These are phyloP conservation scores for Stenodera caucasica DNA, from an alignment of 2,888 invertebrate genomes.

Conservation along the genomic window DNA sequence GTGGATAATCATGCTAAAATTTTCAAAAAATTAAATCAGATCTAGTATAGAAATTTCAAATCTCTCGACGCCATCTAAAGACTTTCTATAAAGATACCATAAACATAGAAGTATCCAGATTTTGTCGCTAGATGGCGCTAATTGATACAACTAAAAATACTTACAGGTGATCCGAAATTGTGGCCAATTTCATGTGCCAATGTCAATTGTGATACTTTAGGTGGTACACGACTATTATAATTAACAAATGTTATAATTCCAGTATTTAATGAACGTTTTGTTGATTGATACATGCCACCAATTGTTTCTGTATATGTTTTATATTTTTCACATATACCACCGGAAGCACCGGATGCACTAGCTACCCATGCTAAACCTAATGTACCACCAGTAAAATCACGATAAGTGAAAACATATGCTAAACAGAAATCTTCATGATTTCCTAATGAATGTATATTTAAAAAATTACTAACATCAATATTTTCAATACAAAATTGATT, in stretches of 20 bases:
- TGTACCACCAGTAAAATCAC: slow-evolving; percentile 98
- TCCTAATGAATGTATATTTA: slow-evolving; percentile 94
- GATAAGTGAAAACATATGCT: slow-evolving; percentile 98
- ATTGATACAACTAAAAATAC: slow-evolving; percentile 43
- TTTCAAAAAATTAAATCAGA: too few relatives aligned
- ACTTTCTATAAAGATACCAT: too few relatives aligned
- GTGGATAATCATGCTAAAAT: slow-evolving; percentile 88
- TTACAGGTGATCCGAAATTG: slow-evolving; percentile 97
- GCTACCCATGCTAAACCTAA: slow-evolving; percentile 99
- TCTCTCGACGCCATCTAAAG: too few relatives aligned
- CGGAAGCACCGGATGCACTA: slow-evolving; percentile 94
- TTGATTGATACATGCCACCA: slow-evolving; percentile 91
- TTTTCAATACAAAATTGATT: slow-evolving; percentile 95
- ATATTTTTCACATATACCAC: slow-evolving; percentile 98
- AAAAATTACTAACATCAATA: slow-evolving; percentile 98
- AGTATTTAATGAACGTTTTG: slow-evolving; percentile 93
- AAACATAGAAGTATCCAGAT: too few relatives aligned
- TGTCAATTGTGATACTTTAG: slow-evolving; percentile 96
- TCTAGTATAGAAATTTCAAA: too few relatives aligned
- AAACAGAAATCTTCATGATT: slow-evolving; percentile 99
- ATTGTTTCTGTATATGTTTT: slow-evolving; percentile 97
- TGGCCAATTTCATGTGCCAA: slow-evolving; percentile 99
- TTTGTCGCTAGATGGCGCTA: too few relatives aligned
- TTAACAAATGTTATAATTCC: slow-evolving; percentile 99
- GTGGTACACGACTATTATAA: slow-evolving; percentile 95